Conservation (phyloP, 2,113 vertebrate species). For the Colinus virginianus region DNA sequence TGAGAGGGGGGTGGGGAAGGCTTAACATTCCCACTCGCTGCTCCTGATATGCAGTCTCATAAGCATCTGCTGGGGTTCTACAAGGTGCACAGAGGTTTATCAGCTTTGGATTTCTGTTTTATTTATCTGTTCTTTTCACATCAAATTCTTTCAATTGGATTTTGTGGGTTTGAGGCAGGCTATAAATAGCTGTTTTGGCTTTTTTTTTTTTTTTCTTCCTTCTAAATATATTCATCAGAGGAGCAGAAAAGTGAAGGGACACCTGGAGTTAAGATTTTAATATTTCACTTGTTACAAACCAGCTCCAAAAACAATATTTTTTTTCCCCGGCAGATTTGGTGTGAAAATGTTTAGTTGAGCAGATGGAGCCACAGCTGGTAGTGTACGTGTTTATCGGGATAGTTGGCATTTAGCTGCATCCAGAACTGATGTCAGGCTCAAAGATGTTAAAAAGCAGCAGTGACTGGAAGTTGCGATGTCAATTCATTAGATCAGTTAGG, state of each 20-base stretch:
- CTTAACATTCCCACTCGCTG: neutral
- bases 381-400: constrained; percentile 82
- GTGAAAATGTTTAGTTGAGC: constrained; percentile 82
- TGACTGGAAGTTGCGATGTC: constrained; percentile 42
- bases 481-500: constrained; percentile 58
- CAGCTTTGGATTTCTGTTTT: neutral
- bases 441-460: constrained; percentile 74
- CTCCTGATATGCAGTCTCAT: neutral
- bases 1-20: neutral
- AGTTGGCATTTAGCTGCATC: constrained; percentile 81
- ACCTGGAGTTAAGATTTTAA: constrained; percentile 86
- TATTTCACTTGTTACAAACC: constrained; percentile 86
- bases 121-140: neutral
- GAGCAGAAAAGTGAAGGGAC: constrained; percentile 72
- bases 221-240: constrained; percentile 50
- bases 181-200: constrained; percentile 13
- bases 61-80: neutral
- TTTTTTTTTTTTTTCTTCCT: neutral
- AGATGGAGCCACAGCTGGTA: constrained; percentile 92
- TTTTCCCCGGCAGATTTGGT: constrained; percentile 73
- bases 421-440: constrained; percentile 80
- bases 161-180: neutral
- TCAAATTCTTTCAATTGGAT: neutral
- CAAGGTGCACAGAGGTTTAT: neutral
- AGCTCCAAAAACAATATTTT: constrained; percentile 82